Evolutionary conservation across 2,797 vertebrate species (phyloP).

Genomic region (Pelobates cultripes): DNA sequence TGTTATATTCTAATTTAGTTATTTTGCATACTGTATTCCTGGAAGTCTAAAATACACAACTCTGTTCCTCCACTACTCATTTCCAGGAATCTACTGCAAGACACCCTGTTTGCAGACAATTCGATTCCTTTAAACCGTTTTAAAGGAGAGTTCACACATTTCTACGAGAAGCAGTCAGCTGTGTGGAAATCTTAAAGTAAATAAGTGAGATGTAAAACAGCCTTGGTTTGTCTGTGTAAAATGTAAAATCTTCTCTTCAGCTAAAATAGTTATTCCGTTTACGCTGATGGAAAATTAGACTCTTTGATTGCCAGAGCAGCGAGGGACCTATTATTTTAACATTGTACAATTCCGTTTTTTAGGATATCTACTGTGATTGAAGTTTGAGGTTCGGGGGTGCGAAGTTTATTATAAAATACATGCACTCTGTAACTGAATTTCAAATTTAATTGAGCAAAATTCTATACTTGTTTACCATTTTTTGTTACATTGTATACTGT

Average conservation of each 20-base stretch:
- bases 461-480: too few relatives aligned
- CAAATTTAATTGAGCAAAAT: too few relatives aligned
- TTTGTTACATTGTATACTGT: background rate
- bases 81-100: slow-evolving; percentile 9
- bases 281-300: background rate
- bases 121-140: slow-evolving; percentile 11
- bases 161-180: background rate
- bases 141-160: background rate
- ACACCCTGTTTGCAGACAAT: slow-evolving; percentile 5
- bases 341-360: too few relatives aligned
- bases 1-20: background rate
- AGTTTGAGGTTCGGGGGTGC: too few relatives aligned
- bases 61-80: background rate
- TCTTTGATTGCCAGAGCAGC: background rate
- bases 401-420: too few relatives aligned
- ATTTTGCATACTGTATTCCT: slow-evolving; percentile 15
- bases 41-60: slow-evolving; percentile 9
- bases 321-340: too few relatives aligned
- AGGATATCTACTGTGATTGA: too few relatives aligned
- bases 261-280: background rate
- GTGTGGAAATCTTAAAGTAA: slow-evolving; percentile 9
- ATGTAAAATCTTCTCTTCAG: background rate
- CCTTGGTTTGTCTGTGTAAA: background rate
- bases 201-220: background rate
- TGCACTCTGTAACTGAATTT: too few relatives aligned